Percentiles rank a stretch among this genome's conserved stretches.
phyloP scores from a whole-genome alignment of 2,888 invertebrate genomes.

The Trissolcus brochymenae region DNA sequence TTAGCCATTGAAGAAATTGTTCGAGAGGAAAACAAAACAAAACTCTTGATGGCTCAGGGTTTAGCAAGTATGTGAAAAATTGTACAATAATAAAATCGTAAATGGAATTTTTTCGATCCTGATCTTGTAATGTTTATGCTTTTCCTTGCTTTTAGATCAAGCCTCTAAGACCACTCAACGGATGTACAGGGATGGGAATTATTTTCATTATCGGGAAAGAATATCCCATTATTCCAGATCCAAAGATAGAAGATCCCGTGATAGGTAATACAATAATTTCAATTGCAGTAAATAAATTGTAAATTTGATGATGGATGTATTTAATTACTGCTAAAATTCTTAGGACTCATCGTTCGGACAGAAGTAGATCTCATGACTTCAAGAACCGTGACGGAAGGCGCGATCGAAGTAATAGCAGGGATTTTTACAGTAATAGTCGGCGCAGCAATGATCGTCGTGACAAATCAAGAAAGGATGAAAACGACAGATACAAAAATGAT shows the following conservation, averaged over 20 bases:
- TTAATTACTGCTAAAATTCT: neutral
- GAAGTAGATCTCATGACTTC: constrained; percentile 60
- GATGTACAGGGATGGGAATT: constrained; percentile 41
- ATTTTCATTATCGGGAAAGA: constrained; percentile 50
- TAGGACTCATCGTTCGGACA: constrained; percentile 35
- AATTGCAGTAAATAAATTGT: neutral
- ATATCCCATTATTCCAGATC: constrained; percentile 47
- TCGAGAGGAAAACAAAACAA: constrained; percentile 70
- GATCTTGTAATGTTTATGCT: neutral
- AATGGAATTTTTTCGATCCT: neutral
- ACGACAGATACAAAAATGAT: constrained; percentile 44
- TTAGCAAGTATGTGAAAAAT: constrained; percentile 61
- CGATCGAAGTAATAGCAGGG: constrained; percentile 58
- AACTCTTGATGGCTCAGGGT: constrained; percentile 64
- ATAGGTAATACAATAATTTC: constrained; percentile 31
- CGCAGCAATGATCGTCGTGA: constrained; percentile 40
- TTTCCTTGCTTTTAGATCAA: constrained; percentile 25
- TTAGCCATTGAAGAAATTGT: constrained; percentile 75
- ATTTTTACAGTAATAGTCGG: constrained; percentile 38
- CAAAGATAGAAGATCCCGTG: constrained; percentile 48
- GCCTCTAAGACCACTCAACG: constrained; percentile 23
- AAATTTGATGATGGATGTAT: no score
- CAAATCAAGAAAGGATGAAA: constrained; percentile 54
- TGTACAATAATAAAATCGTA: neutral
- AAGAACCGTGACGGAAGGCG: constrained; percentile 62